Evolutionary conservation across 1,140 invertebrate genomes (phyloP), one percentile per base, ranked within the genome.

Genomic region (Bemisia tabaci): DNA sequence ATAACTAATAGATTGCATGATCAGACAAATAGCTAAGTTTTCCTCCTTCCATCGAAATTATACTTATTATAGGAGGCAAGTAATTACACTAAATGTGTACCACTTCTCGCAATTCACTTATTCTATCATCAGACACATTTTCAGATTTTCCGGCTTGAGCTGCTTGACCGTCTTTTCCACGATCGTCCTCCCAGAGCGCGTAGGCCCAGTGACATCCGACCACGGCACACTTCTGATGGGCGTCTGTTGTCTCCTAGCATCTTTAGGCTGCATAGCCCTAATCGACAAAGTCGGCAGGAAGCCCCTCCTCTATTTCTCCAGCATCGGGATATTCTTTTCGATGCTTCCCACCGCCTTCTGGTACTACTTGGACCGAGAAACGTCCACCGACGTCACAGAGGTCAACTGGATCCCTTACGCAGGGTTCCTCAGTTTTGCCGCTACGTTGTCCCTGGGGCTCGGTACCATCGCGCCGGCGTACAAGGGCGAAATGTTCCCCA

Each of bases 391-490:
- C 0, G 77, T 78, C 11, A 71, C 76, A 71, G 73, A 84, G 0
- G 61, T 69, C 60, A 82, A 81, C 1, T 89, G 85, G 84, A 73
- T 93, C 58, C 89, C 91, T 0, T 74, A 94, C 0, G 68, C 84
- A 0, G 84, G 85, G 60, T 73, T 94, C 2, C 85, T 87, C 33
- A 65, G 88, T 1, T 95, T 90, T 76, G 88, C 90, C 27, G 74
- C 88, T 26, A 80, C 85, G 22, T 91, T 91, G 76, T 87, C 86
- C 0, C 73, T 91, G 23, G 90, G 90, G 26, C 86, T 85, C 68
- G 90, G 89, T 1, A 89, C 89, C 0, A 85, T 92, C 26, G 87
- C 89, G 0, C 91, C 88, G 85, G 82, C 90, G 78, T 86, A 91
- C 82, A 84, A 89, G 74, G 83, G 85, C 23, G 87, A 91, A 73